Percentiles rank a stretch among this genome's conserved stretches.
Conservation (phyloP, 1,140 invertebrate species). For the Ganaspis sp. region DNA sequence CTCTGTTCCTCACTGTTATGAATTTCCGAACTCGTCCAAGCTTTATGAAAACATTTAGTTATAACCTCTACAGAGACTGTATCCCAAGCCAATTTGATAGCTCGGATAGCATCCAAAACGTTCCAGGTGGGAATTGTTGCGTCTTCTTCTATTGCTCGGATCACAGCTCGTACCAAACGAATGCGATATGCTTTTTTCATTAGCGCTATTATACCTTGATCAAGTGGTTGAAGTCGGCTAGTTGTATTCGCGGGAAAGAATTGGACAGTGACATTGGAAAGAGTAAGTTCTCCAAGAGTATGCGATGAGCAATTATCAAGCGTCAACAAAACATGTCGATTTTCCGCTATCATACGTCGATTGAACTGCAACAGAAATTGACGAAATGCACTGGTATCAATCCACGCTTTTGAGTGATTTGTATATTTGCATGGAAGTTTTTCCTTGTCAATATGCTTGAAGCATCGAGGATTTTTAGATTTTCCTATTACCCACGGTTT, state of each 20-base stretch:
- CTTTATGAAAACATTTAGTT: too few relatives aligned
- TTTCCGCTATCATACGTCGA: not conserved
- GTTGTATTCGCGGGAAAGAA: not conserved
- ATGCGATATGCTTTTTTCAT: not conserved
- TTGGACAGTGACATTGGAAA: not conserved
- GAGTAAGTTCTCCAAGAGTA: too few relatives aligned
- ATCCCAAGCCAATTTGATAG: too few relatives aligned
- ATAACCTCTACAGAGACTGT: too few relatives aligned
- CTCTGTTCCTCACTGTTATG: too few relatives aligned
- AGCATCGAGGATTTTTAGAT: not conserved
- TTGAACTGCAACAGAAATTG: not conserved
- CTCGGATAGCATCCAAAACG: too few relatives aligned
- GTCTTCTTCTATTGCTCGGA: too few relatives aligned
- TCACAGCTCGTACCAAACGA: not conserved
- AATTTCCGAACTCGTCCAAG: too few relatives aligned
- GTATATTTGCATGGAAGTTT: not conserved
- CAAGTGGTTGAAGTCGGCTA: not conserved
- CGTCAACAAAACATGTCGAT: not conserved
- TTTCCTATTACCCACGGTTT: not conserved
- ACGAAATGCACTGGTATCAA: not conserved
- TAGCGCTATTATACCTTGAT: not conserved
- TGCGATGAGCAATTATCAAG: not conserved
- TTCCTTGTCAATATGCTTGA: not conserved
- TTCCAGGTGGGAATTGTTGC: too few relatives aligned
- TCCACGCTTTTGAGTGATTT: not conserved